Conservation (phyloP, 1,140 invertebrate genomes). For the Cepaea nemoralis region DNA sequence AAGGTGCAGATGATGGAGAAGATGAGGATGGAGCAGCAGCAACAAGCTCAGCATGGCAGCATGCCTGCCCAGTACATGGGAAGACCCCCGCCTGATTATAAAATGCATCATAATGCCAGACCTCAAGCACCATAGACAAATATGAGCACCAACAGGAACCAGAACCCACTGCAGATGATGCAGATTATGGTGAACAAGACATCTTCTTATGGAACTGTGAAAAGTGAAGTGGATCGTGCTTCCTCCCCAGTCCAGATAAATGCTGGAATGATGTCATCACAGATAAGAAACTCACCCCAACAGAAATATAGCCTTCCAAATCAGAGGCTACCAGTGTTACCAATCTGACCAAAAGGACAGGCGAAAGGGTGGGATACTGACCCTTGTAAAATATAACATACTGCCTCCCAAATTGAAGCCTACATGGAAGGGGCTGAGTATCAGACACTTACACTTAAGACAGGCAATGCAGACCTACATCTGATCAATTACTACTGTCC, state of each 20-base stretch:
- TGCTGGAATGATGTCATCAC: conserved; percentile 55
- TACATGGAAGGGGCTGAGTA: too few species aligned
- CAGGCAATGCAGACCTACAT: too few species aligned
- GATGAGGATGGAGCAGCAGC: conserved; percentile 51
- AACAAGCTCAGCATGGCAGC: conserved; percentile 50
- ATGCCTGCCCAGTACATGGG: conserved; percentile 63
- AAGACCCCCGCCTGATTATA: conserved; percentile 67
- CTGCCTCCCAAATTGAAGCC: too few species aligned
- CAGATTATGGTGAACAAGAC: conserved; percentile 71
- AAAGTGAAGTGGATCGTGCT: conserved; percentile 53
- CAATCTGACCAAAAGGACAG: too few species aligned
- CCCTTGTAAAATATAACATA: too few species aligned
- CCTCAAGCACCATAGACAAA: conserved; percentile 40
- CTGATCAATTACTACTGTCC: too few species aligned
- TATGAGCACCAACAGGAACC: conserved; percentile 37
- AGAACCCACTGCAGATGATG: conserved; percentile 65
- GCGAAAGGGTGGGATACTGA: too few species aligned
- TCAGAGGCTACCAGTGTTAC: too few species aligned
- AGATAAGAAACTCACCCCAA: too few species aligned
- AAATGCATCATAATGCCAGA: conserved; percentile 58
- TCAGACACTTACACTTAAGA: too few species aligned
- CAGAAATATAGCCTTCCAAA: too few species aligned
- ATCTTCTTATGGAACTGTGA: conserved; percentile 58
- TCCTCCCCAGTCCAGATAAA: conserved; percentile 34
- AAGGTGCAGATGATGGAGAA: conserved; percentile 59